Evolutionary conservation across 2,113 vertebrate genomes (phyloP), one percentile per base, ranked within the genome.

Genomic region (Oriolus oriolus): DNA sequence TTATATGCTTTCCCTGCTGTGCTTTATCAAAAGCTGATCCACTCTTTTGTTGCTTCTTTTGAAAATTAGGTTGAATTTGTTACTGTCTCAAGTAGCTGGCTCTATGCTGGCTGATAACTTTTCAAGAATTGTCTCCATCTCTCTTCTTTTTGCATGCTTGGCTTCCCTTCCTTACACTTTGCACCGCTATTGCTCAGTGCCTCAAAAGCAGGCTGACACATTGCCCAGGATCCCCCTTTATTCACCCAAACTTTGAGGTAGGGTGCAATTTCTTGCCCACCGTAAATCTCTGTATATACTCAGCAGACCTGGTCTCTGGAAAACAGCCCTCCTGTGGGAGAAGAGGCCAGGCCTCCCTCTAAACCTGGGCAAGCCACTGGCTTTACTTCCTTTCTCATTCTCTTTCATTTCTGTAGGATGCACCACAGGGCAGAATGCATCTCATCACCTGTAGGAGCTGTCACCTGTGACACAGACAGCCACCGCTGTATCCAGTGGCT

Each of bases 21-120:
- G 92, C 53, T 96, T 88, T 90, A 50, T 95, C 93, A 94, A 93
- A 97, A 92, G 83, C 64, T 89, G 73, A 84, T 89, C 41, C 69
- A 42, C 37, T 96, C 76, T 89, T 96, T 75, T 92, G 79, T 89
- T 93, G 68, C 73, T 93, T 78, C 85, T 89, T 95, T 95, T 81
- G 69, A 95, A 96, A 97, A 95, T 95, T 92, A 93, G 68, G 57
- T 94, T 86, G 79, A 92, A 93, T 96, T 97, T 95, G 83, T 94
- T 94, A 92, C 88, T 84, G 90, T 94, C 82, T 94, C 93, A 94
- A 95, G 93, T 41, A 84, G 57, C 75, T 93, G 68, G 52, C 35
- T 87, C 92, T 78, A 35, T 87, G 64, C 23, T 68, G 53, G 44
- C 7, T 57, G 73, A 23, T 68, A 92, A 75, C 83, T 90, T 93